A percentile compares a stretch with the other conserved stretches of the same genome.
phyloP scores from a whole-genome alignment of 2,797 vertebrate genomes.

The Urophycis tenuis region DNA sequence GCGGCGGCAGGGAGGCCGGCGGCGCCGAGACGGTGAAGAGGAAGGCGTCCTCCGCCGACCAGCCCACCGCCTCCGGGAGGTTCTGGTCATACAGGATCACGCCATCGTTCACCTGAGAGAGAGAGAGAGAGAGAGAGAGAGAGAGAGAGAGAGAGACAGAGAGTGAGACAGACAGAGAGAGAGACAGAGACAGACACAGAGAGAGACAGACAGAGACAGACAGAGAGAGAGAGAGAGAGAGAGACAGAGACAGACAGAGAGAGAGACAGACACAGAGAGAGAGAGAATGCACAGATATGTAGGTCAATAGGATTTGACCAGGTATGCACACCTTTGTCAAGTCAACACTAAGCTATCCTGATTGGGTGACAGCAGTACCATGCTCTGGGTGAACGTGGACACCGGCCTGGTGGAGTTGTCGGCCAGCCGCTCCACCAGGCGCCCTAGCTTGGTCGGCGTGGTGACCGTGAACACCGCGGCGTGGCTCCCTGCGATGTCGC shows the following conservation, averaged over 20 bases:
- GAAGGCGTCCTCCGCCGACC: conserved; percentile 76
- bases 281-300: not conserved
- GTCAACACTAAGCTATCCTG: too few species aligned
- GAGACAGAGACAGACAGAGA: conserved; percentile 2
- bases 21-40: conserved; percentile 74
- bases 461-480: conserved; percentile 70
- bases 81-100: conserved; percentile 75
- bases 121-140: conserved; percentile 4
- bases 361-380: conserved; percentile 60
- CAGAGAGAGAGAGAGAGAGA: conserved; percentile 9
- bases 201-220: not conserved
- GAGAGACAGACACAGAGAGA: not conserved
- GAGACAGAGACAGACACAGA: conserved; percentile 2
- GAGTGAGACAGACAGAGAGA: conserved; percentile 8
- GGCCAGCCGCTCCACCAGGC: conserved; percentile 61
- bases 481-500: conserved; percentile 63
- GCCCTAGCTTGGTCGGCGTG: conserved; percentile 71
- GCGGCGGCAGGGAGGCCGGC: conserved; percentile 72
- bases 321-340: too few species aligned
- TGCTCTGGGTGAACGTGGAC: conserved; percentile 76
- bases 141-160: not conserved
- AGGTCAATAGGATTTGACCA: not conserved
- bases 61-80: conserved; percentile 60
- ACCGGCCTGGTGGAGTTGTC: conserved; percentile 67
- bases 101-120: conserved; percentile 71